Conservation (phyloP, 2,888 invertebrate species). For the Euphydryas editha region DNA sequence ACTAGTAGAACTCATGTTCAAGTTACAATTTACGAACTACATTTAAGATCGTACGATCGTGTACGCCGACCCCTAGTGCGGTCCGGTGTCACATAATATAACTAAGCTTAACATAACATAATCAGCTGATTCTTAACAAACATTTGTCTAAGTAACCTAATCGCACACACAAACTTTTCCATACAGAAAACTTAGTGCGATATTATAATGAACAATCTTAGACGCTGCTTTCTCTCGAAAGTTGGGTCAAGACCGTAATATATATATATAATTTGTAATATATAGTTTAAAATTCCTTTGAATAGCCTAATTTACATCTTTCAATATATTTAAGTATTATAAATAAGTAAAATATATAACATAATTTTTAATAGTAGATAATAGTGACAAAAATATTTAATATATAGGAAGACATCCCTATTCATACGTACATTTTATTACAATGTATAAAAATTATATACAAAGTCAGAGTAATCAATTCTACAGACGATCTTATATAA, state of each 20-base stretch:
- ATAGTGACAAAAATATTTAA: conserved; percentile 8
- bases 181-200: neutral
- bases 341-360: conserved; percentile 7
- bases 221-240: conserved; percentile 60
- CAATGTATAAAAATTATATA: neutral
- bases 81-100: neutral
- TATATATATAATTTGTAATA: conserved; percentile 1
- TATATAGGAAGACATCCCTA: conserved; percentile 3
- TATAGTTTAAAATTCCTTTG: neutral
- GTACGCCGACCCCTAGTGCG: conserved; percentile 19
- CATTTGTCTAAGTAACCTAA: conserved; percentile 13
- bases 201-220: conserved; percentile 46
- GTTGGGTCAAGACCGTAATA: conserved; percentile 57
- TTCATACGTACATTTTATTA: neutral
- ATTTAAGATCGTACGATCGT: conserved; percentile 10
- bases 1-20: conserved; percentile 32
- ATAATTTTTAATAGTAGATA: neutral
- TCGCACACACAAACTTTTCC: conserved; percentile 2
- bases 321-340: neutral
- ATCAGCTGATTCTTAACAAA: conserved; percentile 10
- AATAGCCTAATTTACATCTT: conserved; percentile 2
- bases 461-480: neutral
- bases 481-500: neutral
- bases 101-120: conserved; percentile 11
- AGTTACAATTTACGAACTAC: conserved; percentile 26